Evolutionary conservation across 2,113 vertebrate species (phyloP), one percentile per base, ranked within the genome.

Genomic region (Hyaena hyaena): DNA sequence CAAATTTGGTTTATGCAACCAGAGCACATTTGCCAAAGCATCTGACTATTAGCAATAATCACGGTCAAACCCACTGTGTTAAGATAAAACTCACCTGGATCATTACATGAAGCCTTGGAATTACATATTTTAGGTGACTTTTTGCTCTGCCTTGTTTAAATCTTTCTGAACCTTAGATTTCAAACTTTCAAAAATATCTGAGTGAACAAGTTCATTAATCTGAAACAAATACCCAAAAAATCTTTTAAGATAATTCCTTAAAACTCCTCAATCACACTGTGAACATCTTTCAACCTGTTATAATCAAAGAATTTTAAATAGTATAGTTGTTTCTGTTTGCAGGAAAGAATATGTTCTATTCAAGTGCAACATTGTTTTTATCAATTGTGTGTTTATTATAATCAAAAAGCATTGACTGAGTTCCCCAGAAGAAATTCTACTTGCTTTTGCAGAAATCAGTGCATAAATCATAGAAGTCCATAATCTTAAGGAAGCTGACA

Each of bases 341-440:
- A 99, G 99, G 99, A 99, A 98, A 99, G 99, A 99, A 99, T 97
- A 98, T 98, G 98, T 69, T 96, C 81, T 96, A 94, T 39, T 97
- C 90, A 97, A 98, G 85, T 97, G 90, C 98, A 98, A 98, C 58
- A 96, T 93, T 71, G 95, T 71, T 61, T 73, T 90, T 96, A 98
- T 24, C 12, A 96, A 95, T 94, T 99, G 99, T 99, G 99, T 99
- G 99, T 99, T 99, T 98, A 98, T 98, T 98, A 97, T 96, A 90
- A 98, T 99, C 99, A 99, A 99, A 99, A 99, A 99, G 99, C 99
- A 99, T 98, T 99, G 99, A 98, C 86, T 94, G 48, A 89, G 63
- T 90, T 95, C 89, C 97, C 90, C 84, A 87, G 17, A 92, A 90
- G 89, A 97, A 90, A 95, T 35, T 93, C 96, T 97, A 89, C 93